These are phyloP conservation scores for Apodemia zela DNA, from an alignment of 2,888 invertebrate genomes.

Conservation along the genomic window DNA sequence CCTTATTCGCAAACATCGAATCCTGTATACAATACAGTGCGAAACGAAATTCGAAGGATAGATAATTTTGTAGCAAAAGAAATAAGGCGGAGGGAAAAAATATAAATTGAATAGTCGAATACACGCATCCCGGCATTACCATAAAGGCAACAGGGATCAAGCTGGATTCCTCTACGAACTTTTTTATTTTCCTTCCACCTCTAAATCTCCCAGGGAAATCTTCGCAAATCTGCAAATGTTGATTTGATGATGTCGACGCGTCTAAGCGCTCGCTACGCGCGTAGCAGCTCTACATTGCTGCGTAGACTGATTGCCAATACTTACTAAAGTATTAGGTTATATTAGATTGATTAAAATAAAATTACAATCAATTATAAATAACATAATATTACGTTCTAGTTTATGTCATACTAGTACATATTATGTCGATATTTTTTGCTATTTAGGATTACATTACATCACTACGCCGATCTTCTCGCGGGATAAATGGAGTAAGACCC, in stretches of 20 bases:
- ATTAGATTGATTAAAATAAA: conserved; percentile 19
- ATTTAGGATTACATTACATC: too few species aligned
- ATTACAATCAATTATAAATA: neutral
- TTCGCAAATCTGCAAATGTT: conserved; percentile 81
- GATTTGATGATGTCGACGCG: conserved; percentile 73
- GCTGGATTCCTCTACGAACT: conserved; percentile 78
- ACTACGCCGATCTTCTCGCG: conserved; percentile 13
- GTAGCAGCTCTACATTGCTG: conserved; percentile 27
- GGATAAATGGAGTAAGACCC: too few species aligned
- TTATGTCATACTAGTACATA: too few species aligned
- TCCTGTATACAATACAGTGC: conserved; percentile 77
- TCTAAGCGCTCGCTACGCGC: conserved; percentile 23
- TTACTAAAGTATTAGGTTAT: neutral
- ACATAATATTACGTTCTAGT: too few species aligned
- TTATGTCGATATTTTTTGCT: too few species aligned
- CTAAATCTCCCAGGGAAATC: conserved; percentile 78
- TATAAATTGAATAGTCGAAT: conserved; percentile 80
- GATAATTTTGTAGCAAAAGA: conserved; percentile 76
- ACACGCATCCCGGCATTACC: conserved; percentile 79
- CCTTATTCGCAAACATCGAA: conserved; percentile 79
- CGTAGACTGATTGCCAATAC: conserved; percentile 13
- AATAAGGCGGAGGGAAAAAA: conserved; percentile 77
- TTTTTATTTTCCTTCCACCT: conserved; percentile 81
- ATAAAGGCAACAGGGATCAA: conserved; percentile 80
- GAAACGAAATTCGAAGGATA: conserved; percentile 79